Evolutionary conservation across 2,888 invertebrate species (phyloP), one percentile per base, ranked within the genome.

Genomic region (Athetis lepigone): DNA sequence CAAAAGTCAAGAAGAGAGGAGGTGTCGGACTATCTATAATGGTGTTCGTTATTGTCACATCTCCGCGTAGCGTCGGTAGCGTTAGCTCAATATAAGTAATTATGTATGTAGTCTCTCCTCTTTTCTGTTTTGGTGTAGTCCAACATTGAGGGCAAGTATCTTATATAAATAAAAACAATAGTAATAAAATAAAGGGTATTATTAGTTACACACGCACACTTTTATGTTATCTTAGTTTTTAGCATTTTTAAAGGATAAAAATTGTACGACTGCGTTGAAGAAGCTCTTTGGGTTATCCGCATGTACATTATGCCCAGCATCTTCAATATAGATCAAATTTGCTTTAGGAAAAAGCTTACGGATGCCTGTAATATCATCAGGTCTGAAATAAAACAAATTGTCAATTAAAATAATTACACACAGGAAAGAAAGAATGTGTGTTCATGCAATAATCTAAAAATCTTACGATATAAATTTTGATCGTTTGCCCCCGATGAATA

Each of bases 391-490:
- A 25, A 33, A 13, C 19, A 11, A 3, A 43, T 19, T 16, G 8
- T 25, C 33, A 9, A n/a, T 46, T 8, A 27, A 59, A 58, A 21
- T 21, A 33, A 16, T 21, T 11, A 27, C 18, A 37, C 16, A 7
- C 13, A 21, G 4, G 13, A n/a, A n/a, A n/a, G n/a, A n/a, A n/a
- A n/a, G 33, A 8, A 27, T 8, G 27, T 33, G 29, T 33, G 33
- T 19, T 5, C 21, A 36, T 6, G 8, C n/a, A 49, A 45, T 37
- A 23, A 23, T 27, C 9, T 11, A 40, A 5, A 23, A 18, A 42
- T 85, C 91, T 88, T 83, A 92, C 93, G 88, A 90, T 18, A 93
- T 59, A 75, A 84, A 91, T 50, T 85, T 71, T 0, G 93, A 93
- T 27, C 82, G 58, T 11, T 82, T 84, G 33, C 93, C 92, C 11